These are phyloP conservation scores for Polypterus bichir DNA, from an alignment of 2,113 vertebrate genomes.

Conservation along the genomic window DNA sequence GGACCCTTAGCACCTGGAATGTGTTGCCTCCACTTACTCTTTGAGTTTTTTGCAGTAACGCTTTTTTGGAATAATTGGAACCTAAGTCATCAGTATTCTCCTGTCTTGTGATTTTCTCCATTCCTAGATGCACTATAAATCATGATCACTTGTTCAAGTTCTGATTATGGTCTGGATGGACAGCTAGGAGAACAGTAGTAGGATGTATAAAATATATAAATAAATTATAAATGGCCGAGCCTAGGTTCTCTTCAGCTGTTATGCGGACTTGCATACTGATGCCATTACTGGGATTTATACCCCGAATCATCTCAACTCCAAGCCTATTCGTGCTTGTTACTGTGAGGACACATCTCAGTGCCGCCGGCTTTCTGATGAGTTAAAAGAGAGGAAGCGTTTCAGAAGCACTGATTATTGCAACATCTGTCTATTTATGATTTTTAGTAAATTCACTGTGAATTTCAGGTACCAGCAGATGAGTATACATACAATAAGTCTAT, in stretches of 20 bases:
- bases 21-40: too few relatives aligned
- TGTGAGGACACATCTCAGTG: slow-evolving; percentile 8
- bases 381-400: slow-evolving; percentile 28
- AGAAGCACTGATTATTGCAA: slow-evolving; percentile 25
- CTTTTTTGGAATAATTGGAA: too few relatives aligned
- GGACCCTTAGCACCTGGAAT: too few relatives aligned
- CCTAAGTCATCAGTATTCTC: too few relatives aligned
- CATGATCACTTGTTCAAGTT: too few relatives aligned
- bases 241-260: neutral
- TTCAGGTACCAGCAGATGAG: slow-evolving; percentile 62
- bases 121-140: too few relatives aligned
- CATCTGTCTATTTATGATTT: slow-evolving; percentile 39
- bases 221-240: too few relatives aligned
- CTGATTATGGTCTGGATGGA: too few relatives aligned
- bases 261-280: neutral
- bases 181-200: too few relatives aligned
- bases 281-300: slow-evolving; percentile 1
- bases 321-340: slow-evolving; percentile 16
- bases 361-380: slow-evolving; percentile 18
- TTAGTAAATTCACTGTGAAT: slow-evolving; percentile 63
- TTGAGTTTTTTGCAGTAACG: too few relatives aligned
- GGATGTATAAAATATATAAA: too few relatives aligned
- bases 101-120: too few relatives aligned
- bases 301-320: slow-evolving; percentile 31
- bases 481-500: slow-evolving; percentile 49